Base-by-base conservation (phyloP, 1,140 invertebrate species). In the Aphis craccivora region DNA sequence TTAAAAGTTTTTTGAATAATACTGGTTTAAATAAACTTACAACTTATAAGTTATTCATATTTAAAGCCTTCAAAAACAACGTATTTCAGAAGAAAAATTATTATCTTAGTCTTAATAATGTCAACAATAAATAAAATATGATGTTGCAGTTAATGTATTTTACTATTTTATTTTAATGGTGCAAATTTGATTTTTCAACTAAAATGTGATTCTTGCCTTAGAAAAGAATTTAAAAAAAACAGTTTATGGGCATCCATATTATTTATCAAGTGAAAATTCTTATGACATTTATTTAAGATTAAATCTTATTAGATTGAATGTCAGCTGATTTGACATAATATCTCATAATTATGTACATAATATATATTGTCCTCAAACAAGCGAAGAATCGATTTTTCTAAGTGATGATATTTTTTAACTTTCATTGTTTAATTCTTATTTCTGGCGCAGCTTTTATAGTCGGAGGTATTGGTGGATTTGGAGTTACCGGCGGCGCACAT, bases 401-500 rank as follows among this genome's bases (percentile, higher is more conserved):
- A n/a, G n/a, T 37, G 22, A 43, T 30, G 23, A 23, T 23, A 43
- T 23, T 40, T 84, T 84, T 40, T 9, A 43, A 40, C 9, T 25
- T 84, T 43, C 37, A 84, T 40, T 25, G 22, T 37, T 83, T n/a
- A 88, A 51, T 48, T 30, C n/a, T 23, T 88, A 9, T 35, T 94
- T 20, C 14, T 53, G 18, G 94, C 95, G 83, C 94, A 97, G 97
- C 95, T 67, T 94, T 96, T 14, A 83, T 96, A 20, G 94, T 96
- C 30, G 96, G 96, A 48, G 94, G 95, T 22, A 92, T 97, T 2
- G 95, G 95, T 45, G 97, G 96, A 60, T 96, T 97, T 93, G 97
- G 97, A 22, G 96, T 98, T 14, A 98, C 98, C 1, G 98, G 96
- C 40, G 98, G 98, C 8, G 97, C 96, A 2, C 98, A 99, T 95